Conservation (phyloP, 2,113 vertebrate genomes). For the Megatriorchis doriae region DNA sequence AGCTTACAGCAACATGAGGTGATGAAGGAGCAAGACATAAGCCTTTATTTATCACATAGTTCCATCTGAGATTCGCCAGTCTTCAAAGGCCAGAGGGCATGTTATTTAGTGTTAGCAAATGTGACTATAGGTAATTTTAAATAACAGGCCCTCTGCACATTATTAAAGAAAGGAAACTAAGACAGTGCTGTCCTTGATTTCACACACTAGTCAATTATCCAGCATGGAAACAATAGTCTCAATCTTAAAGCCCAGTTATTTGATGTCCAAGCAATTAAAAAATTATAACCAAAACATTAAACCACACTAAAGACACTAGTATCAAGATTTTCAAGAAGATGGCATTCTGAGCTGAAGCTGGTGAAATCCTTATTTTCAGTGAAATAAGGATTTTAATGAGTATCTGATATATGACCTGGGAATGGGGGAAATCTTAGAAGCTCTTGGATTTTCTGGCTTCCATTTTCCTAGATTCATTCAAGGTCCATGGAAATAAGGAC, state of each 20-base stretch:
- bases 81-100: neutral
- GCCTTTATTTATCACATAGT: neutral
- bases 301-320: neutral
- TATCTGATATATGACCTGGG: neutral
- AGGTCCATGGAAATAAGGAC: neutral
- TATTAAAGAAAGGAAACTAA: neutral
- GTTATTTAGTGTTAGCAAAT: neutral
- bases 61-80: neutral
- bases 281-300: neutral
- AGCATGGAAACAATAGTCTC: neutral
- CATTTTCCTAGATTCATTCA: neutral
- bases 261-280: neutral
- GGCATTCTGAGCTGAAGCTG: neutral
- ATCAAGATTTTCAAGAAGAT: neutral
- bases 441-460: neutral
- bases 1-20: neutral
- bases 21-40: neutral
- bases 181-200: neutral
- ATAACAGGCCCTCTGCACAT: neutral
- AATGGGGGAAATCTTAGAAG: neutral
- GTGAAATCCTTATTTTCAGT: neutral
- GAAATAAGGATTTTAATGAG: neutral
- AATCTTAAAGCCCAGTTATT: neutral
- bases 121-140: neutral
- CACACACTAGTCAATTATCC: neutral